Base-by-base conservation (phyloP, 1,140 invertebrate species). In the Venturia canescens region DNA sequence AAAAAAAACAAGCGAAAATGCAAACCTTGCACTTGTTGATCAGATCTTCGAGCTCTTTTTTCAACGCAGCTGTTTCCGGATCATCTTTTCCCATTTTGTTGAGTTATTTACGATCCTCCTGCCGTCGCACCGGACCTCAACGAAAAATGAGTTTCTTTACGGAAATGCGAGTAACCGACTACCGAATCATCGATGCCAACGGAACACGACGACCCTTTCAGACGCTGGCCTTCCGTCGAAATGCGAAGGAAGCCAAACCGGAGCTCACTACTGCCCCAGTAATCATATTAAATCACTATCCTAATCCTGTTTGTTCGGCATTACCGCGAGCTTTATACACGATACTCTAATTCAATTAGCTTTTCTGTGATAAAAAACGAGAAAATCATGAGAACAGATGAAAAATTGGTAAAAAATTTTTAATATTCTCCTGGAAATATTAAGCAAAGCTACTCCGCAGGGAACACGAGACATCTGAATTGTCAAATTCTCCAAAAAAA, bases 11-110 rank as follows among this genome's bases (percentile, higher is more conserved):
- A 26, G 1, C n/a, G n/a, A n/a, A 26, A 18, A 23, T 48, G 72
- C 84, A 85, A 89, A 96, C 95, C 93, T 96, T 93, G 84, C 96
- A 94, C 87, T 95, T 95, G 83, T 94, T 93, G 83, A 96, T 95
- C 72, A 96, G 89, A 82, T 95, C 95, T 50, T 96, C 96, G 7
- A 98, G 90, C 89, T 98, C 96, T 85, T 96, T 95, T 86, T 96
- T 95, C 7, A 98, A 92, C 34, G 93, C 93, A 29, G 94, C 90
- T 1, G 94, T 94, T 90, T 97, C 97, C 0, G 96, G 93, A 91
- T 97, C 96, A 81, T 96, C 95, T 90, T 97, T 97, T 87, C 92
- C 92, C 93, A 94, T 94, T 74, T 74, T 84, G 3, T 16, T n/a
- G 5, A 57, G 2, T 18, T 57, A 57, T 21, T 38, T 60, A 81